These are phyloP conservation scores for Hoplostethus atlanticus DNA, from an alignment of 2,797 vertebrate species.

Conservation along the genomic window DNA sequence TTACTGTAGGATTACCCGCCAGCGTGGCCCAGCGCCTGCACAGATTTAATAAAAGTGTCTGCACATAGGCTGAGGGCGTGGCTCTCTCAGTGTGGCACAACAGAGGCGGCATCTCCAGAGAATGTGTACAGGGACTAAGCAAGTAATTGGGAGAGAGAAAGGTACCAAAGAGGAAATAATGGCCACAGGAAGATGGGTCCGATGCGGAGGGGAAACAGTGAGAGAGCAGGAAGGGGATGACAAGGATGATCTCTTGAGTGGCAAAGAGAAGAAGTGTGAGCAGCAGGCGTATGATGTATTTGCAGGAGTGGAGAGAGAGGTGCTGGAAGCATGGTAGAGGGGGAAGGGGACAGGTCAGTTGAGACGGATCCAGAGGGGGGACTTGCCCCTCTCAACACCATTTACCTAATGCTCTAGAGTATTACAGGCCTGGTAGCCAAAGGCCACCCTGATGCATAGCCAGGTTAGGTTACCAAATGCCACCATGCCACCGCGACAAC, in stretches of 20 bases:
- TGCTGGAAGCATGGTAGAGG: slow-evolving; percentile 39
- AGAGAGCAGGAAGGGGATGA: slow-evolving; percentile 47
- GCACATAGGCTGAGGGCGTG: slow-evolving; percentile 88
- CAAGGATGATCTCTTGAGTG: slow-evolving; percentile 58
- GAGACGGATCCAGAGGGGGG: slow-evolving; percentile 57
- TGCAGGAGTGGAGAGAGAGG: slow-evolving; percentile 48
- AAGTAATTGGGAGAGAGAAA: slow-evolving; percentile 78
- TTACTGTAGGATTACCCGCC: slow-evolving; percentile 87
- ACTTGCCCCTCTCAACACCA: slow-evolving; percentile 56
- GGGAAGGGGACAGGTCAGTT: slow-evolving; percentile 57
- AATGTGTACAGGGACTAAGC: slow-evolving; percentile 85
- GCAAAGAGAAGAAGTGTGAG: slow-evolving; percentile 60
- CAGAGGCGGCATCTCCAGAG: slow-evolving; percentile 79
- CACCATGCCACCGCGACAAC: slow-evolving; percentile 91
- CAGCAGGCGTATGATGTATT: slow-evolving; percentile 48
- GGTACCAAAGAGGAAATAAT: slow-evolving; percentile 81
- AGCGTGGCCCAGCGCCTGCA: slow-evolving; percentile 84
- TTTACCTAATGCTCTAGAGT: slow-evolving; percentile 65
- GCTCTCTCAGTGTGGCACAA: slow-evolving; percentile 79
- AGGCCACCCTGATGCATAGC: slow-evolving; percentile 87
- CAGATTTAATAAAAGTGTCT: slow-evolving; percentile 86
- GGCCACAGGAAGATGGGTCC: slow-evolving; percentile 69
- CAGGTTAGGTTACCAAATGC: slow-evolving; percentile 89
- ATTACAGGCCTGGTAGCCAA: slow-evolving; percentile 79
- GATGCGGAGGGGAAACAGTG: slow-evolving; percentile 75